Percentiles rank a stretch among this genome's conserved stretches.
Conservation (phyloP, 2,797 vertebrate species). For the Adrianichthys oophorus region DNA sequence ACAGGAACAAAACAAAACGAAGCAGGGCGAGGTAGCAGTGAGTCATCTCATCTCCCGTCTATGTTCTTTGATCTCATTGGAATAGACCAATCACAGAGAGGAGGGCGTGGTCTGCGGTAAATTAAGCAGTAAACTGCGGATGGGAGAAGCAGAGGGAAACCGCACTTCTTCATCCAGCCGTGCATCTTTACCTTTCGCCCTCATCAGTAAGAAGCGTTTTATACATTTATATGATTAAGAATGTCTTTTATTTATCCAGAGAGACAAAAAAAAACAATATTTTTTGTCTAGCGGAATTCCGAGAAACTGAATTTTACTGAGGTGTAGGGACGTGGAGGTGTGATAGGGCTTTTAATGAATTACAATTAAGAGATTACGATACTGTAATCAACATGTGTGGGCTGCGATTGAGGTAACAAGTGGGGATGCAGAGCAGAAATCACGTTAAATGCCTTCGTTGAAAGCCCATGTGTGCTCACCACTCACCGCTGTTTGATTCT, state of each 20-base stretch:
- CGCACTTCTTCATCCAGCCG: slow-evolving; percentile 32
- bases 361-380: background rate
- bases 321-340: slow-evolving; percentile 21
- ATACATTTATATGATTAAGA: slow-evolving; percentile 3
- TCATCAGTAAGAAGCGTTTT: slow-evolving; percentile 61
- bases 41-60: accelerated
- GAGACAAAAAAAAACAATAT: background rate
- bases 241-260: background rate
- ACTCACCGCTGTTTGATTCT: slow-evolving; percentile 24
- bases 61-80: slow-evolving; percentile 39
- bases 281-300: background rate
- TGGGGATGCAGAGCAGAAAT: slow-evolving; percentile 38
- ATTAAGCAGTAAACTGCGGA: slow-evolving; percentile 55
- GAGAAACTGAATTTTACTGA: background rate
- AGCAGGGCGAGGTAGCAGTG: background rate
- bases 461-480: slow-evolving; percentile 38
- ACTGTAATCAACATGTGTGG: slow-evolving; percentile 61
- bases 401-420: slow-evolving; percentile 33
- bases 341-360: slow-evolving; percentile 1
- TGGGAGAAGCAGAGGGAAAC: slow-evolving; percentile 54
- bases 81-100: slow-evolving; percentile 49
- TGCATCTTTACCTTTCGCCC: slow-evolving; percentile 23
- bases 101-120: slow-evolving; percentile 65
- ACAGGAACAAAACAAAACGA: background rate
- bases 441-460: slow-evolving; percentile 42